A percentile compares a stretch with the other conserved stretches of the same genome.
Conservation (phyloP, 2,888 invertebrate species). For the Quadriops clusia region DNA sequence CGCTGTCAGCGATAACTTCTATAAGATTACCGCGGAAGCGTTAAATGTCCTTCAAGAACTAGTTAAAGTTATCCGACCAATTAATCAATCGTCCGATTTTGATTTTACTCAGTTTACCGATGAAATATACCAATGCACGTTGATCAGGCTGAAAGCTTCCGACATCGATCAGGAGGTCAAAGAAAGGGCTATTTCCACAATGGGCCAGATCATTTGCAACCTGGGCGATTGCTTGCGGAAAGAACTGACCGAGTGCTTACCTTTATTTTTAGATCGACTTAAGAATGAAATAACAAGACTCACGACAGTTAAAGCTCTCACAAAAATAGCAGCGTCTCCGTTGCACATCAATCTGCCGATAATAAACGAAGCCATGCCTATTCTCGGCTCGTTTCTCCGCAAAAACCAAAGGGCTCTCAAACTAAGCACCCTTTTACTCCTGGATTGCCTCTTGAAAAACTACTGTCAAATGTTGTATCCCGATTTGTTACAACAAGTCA, state of each 20-base stretch:
- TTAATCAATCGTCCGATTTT: conserved; percentile 50
- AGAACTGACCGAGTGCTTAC: conserved; percentile 76
- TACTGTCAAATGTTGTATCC: conserved; percentile 56
- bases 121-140: conserved; percentile 72
- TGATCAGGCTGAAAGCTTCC: conserved; percentile 78
- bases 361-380: conserved; percentile 77
- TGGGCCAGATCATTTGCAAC: conserved; percentile 89
- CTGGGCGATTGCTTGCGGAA: conserved; percentile 75
- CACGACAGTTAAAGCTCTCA: conserved; percentile 91
- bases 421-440: conserved; percentile 73
- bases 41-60: conserved; percentile 84
- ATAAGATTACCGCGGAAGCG: conserved; percentile 97
- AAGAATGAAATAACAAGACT: conserved; percentile 94
- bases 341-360: conserved; percentile 77
- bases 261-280: conserved; percentile 88
- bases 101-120: conserved; percentile 70
- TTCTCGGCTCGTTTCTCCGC: conserved; percentile 84
- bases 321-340: conserved; percentile 86
- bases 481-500: conserved; percentile 61
- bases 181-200: conserved; percentile 92
- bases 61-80: conserved; percentile 84
- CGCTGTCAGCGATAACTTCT: conserved; percentile 91
- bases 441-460: conserved; percentile 84
- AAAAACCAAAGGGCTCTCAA: conserved; percentile 95
- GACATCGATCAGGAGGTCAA: conserved; percentile 99